Conservation (phyloP, 1,140 invertebrate species). For the Pollicipes pollicipes region DNA sequence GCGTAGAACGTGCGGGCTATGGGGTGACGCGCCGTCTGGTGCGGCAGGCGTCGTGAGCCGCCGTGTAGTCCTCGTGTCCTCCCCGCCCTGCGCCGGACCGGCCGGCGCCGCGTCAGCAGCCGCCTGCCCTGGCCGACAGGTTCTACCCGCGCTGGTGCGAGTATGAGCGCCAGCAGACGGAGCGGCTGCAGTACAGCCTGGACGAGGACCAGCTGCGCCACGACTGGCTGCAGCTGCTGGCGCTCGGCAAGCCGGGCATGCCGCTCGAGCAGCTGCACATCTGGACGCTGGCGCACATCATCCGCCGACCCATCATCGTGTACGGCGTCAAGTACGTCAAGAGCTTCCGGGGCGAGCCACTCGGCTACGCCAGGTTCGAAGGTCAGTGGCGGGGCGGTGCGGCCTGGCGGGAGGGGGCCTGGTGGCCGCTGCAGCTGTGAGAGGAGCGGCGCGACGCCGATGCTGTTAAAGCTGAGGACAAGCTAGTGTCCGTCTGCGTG, state of each 20-base stretch:
- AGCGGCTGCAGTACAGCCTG: conserved; percentile 54
- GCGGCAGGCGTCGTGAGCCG: too few relatives aligned
- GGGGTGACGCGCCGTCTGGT: too few relatives aligned
- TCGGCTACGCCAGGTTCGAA: conserved; percentile 82
- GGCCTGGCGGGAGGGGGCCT: not conserved
- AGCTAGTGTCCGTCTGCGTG: too few relatives aligned
- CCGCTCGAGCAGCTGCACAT: conserved; percentile 86
- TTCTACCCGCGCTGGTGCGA: conserved; percentile 85
- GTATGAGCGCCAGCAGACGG: conserved; percentile 69
- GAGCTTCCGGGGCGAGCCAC: conserved; percentile 83
- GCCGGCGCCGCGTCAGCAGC: too few relatives aligned
- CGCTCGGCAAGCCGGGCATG: conserved; percentile 67
- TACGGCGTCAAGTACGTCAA: conserved; percentile 94
- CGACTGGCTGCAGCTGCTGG: conserved; percentile 74
- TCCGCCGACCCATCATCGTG: conserved; percentile 81
- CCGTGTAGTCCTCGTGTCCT: too few relatives aligned
- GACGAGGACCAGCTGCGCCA: conserved; percentile 48
- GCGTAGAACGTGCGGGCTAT: too few relatives aligned
- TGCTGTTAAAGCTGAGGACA: too few relatives aligned
- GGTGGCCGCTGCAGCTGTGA: too few relatives aligned
- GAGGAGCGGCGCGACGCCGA: too few relatives aligned
- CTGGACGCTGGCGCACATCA: conserved; percentile 80
- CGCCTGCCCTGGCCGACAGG: conserved; percentile 31
- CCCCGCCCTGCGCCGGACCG: too few relatives aligned
- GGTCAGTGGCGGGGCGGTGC: conserved; percentile 33